Percentiles rank a stretch among this genome's conserved stretches.
Evolutionary conservation across 2,797 vertebrate genomes (phyloP).

Genomic region (Phalanger gymnotis): DNA sequence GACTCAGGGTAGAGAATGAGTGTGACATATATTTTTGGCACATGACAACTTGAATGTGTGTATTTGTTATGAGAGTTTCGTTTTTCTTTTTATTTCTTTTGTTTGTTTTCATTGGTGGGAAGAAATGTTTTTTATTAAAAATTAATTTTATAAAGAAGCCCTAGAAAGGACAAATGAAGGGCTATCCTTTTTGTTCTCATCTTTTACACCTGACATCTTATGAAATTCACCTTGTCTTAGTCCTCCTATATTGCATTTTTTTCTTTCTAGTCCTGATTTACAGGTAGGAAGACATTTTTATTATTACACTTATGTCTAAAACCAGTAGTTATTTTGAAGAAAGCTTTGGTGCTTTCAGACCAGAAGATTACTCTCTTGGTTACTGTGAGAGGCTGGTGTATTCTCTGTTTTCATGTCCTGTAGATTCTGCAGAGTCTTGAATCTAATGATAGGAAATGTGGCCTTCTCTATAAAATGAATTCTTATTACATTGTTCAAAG

Average conservation of each 20-base stretch:
- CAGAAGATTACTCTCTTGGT: no score
- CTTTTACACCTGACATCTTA: not conserved
- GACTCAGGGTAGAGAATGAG: not conserved
- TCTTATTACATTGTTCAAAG: no score
- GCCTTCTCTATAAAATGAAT: not conserved
- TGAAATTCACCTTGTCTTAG: not conserved
- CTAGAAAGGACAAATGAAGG: not conserved
- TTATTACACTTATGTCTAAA: not conserved
- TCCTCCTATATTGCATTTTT: not conserved
- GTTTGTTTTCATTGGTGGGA: not conserved
- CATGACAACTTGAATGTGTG: not conserved
- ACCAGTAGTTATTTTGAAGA: not conserved
- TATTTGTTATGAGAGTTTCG: not conserved
- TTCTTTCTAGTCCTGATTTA: not conserved
- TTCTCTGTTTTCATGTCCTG: not conserved
- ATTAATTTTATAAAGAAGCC: not conserved
- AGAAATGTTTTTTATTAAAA: not conserved
- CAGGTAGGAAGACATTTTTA: not conserved
- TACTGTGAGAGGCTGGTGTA: not conserved
- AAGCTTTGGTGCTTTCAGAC: not conserved
- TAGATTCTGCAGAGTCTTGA: not conserved
- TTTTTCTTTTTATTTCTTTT: not conserved
- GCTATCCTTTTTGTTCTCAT: not conserved
- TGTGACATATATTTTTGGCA: not conserved
- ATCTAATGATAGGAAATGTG: not conserved